These are phyloP conservation scores for Acrocephalus scirpaceus DNA, from an alignment of 2,797 vertebrate species.

Conservation along the genomic window DNA sequence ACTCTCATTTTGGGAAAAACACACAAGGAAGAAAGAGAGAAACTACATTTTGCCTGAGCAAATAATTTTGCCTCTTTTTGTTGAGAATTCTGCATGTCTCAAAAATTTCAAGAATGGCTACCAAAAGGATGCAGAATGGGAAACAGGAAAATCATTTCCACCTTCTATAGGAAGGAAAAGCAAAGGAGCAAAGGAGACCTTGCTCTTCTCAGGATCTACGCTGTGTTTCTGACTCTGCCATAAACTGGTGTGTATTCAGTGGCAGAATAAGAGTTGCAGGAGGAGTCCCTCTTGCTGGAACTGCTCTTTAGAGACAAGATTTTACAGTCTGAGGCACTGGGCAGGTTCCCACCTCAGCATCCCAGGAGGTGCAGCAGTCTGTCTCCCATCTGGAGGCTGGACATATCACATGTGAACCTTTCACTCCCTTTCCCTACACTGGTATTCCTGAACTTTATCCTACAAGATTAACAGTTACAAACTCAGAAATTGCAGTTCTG, in stretches of 20 bases:
- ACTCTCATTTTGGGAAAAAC: not conserved
- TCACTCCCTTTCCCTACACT: not conserved
- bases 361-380: not conserved
- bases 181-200: not conserved
- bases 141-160: not conserved
- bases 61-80: not conserved
- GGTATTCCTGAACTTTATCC: not conserved
- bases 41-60: not conserved
- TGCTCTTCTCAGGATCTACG: not conserved
- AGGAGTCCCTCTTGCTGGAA: not conserved
- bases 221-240: not conserved
- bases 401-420: not conserved
- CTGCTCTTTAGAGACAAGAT: not conserved
- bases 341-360: not conserved
- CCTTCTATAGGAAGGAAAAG: not conserved
- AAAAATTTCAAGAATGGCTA: not conserved
- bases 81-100: not conserved
- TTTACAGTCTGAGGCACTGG: not conserved
- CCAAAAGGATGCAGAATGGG: not conserved
- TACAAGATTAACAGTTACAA: not conserved
- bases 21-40: not conserved
- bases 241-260: rapidly evolving
- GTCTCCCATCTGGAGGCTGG: not conserved
- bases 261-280: not conserved
- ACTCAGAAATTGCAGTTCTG: not conserved